Conservation (phyloP, 2,797 vertebrate genomes). For the Huso huso region DNA sequence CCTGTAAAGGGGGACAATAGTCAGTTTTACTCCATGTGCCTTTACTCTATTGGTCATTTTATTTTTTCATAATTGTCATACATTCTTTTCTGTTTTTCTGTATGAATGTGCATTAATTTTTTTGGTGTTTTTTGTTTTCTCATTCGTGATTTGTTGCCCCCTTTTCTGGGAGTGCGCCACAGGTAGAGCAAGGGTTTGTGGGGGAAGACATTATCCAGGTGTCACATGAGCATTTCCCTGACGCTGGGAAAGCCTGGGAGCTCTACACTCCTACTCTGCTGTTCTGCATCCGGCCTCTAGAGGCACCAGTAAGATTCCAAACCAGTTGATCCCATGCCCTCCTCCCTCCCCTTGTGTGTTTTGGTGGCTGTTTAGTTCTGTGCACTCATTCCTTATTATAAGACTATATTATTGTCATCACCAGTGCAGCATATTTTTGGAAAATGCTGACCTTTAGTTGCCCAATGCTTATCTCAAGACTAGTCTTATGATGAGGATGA, state of each 20-base stretch:
- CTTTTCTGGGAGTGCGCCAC: constrained; percentile 18
- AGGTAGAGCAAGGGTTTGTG: constrained; percentile 38
- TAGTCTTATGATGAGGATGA: no score
- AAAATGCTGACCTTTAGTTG: no score
- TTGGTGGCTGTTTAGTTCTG: neutral
- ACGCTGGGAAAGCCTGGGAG: constrained; percentile 47
- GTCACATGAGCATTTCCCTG: constrained; percentile 44
- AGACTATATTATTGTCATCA: neutral
- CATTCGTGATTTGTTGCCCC: constrained; percentile 21
- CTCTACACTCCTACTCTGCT: constrained; percentile 58
- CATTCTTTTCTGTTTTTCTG: constrained; percentile 7
- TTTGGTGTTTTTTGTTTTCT: constrained; percentile 20
- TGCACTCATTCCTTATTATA: neutral
- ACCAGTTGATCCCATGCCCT: no score
- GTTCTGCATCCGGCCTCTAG: constrained; percentile 53
- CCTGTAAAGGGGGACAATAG: no score
- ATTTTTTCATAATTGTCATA: no score
- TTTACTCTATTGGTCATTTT: no score
- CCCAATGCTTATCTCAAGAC: no score
- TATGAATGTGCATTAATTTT: constrained; percentile 35
- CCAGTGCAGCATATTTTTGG: no score
- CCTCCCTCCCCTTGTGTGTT: neutral
- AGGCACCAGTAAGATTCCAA: constrained; percentile 61
- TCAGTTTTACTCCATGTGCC: no score
- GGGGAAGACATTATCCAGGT: constrained; percentile 45